Conservation (phyloP, 2,888 invertebrate species). For the Spilarctia lutea region DNA sequence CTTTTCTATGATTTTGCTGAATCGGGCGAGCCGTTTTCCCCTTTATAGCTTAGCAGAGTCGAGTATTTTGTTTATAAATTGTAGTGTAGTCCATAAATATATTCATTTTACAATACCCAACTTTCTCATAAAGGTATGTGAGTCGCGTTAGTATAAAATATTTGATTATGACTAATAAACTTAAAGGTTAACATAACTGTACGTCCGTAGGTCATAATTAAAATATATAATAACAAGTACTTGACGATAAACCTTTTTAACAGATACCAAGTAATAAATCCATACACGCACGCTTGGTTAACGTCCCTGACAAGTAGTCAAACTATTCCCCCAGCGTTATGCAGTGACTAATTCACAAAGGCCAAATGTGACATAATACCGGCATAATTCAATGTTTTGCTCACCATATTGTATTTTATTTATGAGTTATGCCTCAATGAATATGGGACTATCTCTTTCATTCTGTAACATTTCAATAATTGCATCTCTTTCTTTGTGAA, state of each 20-base stretch:
- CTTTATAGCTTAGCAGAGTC: slow-evolving; percentile 68
- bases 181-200: background rate
- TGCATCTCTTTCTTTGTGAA: slow-evolving; percentile 63
- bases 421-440: slow-evolving; percentile 85
- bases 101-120: slow-evolving; percentile 32
- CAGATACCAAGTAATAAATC: slow-evolving; percentile 66
- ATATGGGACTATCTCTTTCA: slow-evolving; percentile 64
- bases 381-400: slow-evolving; percentile 87
- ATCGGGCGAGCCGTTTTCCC: slow-evolving; percentile 78
- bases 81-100: slow-evolving; percentile 63
- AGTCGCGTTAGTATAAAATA: background rate
- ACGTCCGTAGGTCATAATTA: background rate
- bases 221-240: background rate
- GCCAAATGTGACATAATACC: slow-evolving; percentile 87
- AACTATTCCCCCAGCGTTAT: slow-evolving; percentile 75
- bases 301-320: slow-evolving; percentile 73
- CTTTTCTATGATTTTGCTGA: slow-evolving; percentile 87
- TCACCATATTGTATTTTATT: slow-evolving; percentile 88
- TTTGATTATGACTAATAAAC: background rate
- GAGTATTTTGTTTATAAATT: slow-evolving; percentile 72
- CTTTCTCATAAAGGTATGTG: background rate
- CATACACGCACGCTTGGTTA: slow-evolving; percentile 66
- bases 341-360: slow-evolving; percentile 83
- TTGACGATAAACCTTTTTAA: slow-evolving; percentile 24
- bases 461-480: slow-evolving; percentile 48